Conservation (phyloP, 2,113 vertebrate genomes). For the Nanger granti region DNA sequence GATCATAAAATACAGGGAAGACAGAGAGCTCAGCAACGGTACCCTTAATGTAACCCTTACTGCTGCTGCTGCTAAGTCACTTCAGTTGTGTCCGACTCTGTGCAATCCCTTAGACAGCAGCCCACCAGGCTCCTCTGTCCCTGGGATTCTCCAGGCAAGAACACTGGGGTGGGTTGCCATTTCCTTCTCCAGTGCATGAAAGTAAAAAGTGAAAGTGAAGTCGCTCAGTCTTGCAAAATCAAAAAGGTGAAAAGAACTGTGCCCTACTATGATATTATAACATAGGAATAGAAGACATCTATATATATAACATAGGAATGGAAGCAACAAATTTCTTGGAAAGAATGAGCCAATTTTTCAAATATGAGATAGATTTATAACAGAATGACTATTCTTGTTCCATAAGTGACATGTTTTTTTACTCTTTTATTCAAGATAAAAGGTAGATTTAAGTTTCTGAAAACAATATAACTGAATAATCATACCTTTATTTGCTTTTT, state of each 20-base stretch:
- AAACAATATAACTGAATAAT: neutral
- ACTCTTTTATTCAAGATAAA: neutral
- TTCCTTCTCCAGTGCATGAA: too few species aligned
- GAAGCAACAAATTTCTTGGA: neutral
- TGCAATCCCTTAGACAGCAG: too few species aligned
- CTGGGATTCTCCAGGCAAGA: too few species aligned
- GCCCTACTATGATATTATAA: neutral
- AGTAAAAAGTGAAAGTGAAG: too few species aligned
- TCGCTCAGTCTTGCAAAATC: neutral
- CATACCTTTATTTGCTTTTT: neutral
- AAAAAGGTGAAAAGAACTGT: neutral
- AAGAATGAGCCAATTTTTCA: neutral
- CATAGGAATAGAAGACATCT: neutral
- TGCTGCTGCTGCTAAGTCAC: neutral
- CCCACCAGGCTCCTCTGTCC: too few species aligned
- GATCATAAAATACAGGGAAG: constrained; percentile 22
- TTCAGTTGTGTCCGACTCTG: too few species aligned
- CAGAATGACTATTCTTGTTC: neutral
- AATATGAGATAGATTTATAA: neutral
- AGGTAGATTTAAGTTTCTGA: neutral
- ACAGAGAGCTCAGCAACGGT: neutral
- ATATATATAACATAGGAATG: neutral
- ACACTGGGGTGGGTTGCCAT: too few species aligned
- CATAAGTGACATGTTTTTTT: too few species aligned
- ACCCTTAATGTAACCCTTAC: neutral